Evolutionary conservation across 1,140 invertebrate genomes (phyloP), one percentile per base, ranked within the genome.

Genomic region (Lepidotrigona ventralis): DNA sequence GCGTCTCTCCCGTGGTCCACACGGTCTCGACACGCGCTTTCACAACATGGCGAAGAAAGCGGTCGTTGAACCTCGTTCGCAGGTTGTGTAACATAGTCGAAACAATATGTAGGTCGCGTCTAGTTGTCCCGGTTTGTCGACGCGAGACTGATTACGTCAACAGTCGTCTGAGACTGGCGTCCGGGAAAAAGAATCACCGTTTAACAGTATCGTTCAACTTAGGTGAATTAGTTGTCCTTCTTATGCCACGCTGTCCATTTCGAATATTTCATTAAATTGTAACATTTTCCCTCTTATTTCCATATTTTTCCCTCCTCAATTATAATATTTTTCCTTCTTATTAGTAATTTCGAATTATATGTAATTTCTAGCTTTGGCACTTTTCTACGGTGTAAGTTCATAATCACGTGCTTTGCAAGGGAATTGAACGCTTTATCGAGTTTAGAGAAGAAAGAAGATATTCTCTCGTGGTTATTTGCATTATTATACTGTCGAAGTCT

Each of bases 91-190:
- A 91, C 83, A 76, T 81, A 63, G 78, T 79, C 90, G 75, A 89
- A 91, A 91, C 90, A 88, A 90, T 90, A 91, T 89, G 90, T 90
- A 89, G 90, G 86, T 88, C 90, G 86, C 79, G 83, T 84, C 89
- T 84, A 85, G 85, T 88, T 83, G 73, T 86, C 81, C 78, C 74
- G 77, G 73, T 81, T 81, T 85, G 72, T 63, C 85, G 71, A 76
- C 56, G 53, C 77, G 56, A 68, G 56, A 77, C 70, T 76, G 81
- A 84, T 90, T 90, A 90, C 85, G 82, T 90, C 89, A 88, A 81
- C 70, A 26, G n/a, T 58, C 56, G n/a, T n/a, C 29, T 53, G 23
- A 26, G 72, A 23, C 64, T 17, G 69, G 69, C 68, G 70, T 21
- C 39, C 69, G 51, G 58, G 26, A 60, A 53, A 56, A 81, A 81